Conservation (phyloP, 2,797 vertebrate genomes). For the Schizothorax lantsangensis region DNA sequence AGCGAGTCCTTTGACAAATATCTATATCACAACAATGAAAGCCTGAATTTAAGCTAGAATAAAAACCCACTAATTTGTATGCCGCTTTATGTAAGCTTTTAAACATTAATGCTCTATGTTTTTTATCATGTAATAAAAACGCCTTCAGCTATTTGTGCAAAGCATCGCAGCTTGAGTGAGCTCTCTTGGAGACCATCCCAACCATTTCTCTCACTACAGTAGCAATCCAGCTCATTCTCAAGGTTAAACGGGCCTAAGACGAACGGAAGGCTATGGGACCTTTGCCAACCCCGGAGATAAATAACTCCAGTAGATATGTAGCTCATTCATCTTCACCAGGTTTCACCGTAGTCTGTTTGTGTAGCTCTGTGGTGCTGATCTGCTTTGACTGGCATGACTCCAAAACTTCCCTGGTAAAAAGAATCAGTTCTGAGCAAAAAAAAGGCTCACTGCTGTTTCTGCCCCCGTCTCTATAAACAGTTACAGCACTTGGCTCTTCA, state of each 20-base stretch:
- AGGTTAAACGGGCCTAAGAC: slow-evolving; percentile 78
- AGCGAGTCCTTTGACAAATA: not conserved
- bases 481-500: slow-evolving; percentile 53
- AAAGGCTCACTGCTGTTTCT: slow-evolving; percentile 43
- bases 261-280: slow-evolving; percentile 69
- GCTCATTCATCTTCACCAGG: slow-evolving; percentile 77
- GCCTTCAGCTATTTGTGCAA: slow-evolving; percentile 25
- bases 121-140: slow-evolving; percentile 41
- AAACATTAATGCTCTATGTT: not conserved
- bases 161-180: slow-evolving; percentile 1
- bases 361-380: slow-evolving; percentile 56
- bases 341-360: slow-evolving; percentile 68
- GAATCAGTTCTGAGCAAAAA: slow-evolving; percentile 52
- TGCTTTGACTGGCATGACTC: slow-evolving; percentile 64
- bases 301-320: slow-evolving; percentile 76
- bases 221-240: slow-evolving; percentile 68
- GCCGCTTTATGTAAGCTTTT: not conserved
- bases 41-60: not conserved
- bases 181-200: slow-evolving; percentile 41
- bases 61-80: not conserved
- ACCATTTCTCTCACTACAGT: slow-evolving; percentile 50
- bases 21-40: not conserved
- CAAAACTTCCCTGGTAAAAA: slow-evolving; percentile 57
- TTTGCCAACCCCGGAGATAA: slow-evolving; percentile 72
- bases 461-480: slow-evolving; percentile 50